Base-by-base conservation (phyloP, 2,888 invertebrate species). In the Diarsia dahlii region DNA sequence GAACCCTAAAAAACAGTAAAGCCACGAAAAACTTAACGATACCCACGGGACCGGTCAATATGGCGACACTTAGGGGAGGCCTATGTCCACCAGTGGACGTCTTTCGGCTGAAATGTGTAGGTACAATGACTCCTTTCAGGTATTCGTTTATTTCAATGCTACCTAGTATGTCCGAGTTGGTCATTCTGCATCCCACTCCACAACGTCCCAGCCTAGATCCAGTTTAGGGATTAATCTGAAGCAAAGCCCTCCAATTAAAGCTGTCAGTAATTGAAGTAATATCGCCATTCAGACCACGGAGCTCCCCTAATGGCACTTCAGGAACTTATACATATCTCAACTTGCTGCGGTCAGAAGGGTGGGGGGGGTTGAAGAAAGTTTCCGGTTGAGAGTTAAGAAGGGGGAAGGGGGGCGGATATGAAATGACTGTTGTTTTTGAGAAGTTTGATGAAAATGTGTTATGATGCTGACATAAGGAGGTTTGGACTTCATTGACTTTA, bases 201-300 rank as follows among this genome's bases (percentile, higher is more conserved):
- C 34, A 6, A 39, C 60, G 58, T 1, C 34, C 8, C n/a, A 23
- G 52, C 60, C 76, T 64, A 73, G 76, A 76, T 71, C 50, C 62
- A 64, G 65, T 73, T 39, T 23, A 76, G 66, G 78, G 76, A 88
- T 86, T 83, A 84, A 81, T 87, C 77, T 70, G 68, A 76, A 73
- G 75, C 78, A 63, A 77, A 75, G 68, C 73, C 62, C 48, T 78
- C 84, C 83, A 86, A 87, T 86, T 87, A 84, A 60, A 73, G 64
- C 34, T 73, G 67, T 65, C 69, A 82, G 78, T 84, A 88, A 88
- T 87, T 82, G 81, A 78, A 81, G 67, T 69, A 71, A 80, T 78
- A 86, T 88, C 75, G 75, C 73, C 82, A 82, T 88, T 84, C 84
- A 65, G 74, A 3, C 66, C 84, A 79, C 80, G 80, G 78, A 77